Percentiles rank a stretch among this genome's conserved stretches.
These are phyloP conservation scores for Saguinus oedipus DNA, from an alignment of 2,797 vertebrate genomes.

Conservation along the genomic window DNA sequence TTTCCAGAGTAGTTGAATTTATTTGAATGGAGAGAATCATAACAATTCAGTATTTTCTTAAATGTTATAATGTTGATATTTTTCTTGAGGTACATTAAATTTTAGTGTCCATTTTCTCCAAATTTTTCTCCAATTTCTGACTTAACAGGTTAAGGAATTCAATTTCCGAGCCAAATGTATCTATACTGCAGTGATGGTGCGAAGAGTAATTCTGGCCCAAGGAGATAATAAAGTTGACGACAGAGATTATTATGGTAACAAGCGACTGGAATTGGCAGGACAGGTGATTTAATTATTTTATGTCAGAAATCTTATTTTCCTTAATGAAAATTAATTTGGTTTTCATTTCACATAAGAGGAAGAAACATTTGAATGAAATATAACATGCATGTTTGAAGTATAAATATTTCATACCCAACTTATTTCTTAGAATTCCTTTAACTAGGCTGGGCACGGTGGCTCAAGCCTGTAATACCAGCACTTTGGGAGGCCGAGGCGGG, in stretches of 20 bases:
- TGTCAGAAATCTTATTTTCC: conserved; percentile 31
- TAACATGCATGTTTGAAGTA: neutral
- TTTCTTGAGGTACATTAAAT: neutral
- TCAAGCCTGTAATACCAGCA: too few species aligned
- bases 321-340: conserved; percentile 40
- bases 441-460: neutral
- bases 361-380: neutral
- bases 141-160: conserved; percentile 95
- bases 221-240: conserved; percentile 98
- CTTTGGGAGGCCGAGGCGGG: too few species aligned
- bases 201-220: conserved; percentile 97
- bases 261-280: conserved; percentile 97
- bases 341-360: neutral
- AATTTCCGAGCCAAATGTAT: conserved; percentile 98
- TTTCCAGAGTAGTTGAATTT: neutral
- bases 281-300: conserved; percentile 87
- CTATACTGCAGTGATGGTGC: conserved; percentile 98
- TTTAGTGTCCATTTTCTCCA: neutral
- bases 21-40: neutral
- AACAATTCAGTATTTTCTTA: neutral
- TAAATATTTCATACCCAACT: neutral
- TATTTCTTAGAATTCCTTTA: conserved; percentile 2
- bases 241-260: conserved; percentile 99
- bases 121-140: neutral
- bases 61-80: neutral